These are phyloP conservation scores for Marisa cornuarietis DNA, from an alignment of 1,140 invertebrate species.

Conservation along the genomic window DNA sequence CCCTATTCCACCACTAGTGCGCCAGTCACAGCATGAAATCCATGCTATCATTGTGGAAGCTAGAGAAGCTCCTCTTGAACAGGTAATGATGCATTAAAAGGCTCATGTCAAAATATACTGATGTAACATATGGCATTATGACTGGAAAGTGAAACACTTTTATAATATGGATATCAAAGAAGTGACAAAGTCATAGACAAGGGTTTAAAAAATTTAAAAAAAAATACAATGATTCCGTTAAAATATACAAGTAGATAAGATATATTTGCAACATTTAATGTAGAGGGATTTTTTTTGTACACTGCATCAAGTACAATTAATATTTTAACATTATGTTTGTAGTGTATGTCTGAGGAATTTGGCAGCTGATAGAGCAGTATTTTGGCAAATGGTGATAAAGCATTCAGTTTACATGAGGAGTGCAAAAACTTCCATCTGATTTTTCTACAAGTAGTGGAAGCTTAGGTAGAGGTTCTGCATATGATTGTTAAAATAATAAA, in stretches of 20 bases:
- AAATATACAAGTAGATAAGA: not conserved
- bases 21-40: constrained; percentile 78
- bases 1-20: constrained; percentile 88
- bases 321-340: no score
- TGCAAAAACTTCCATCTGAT: no score
- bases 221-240: not conserved
- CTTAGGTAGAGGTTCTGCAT: no score
- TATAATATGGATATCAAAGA: no score
- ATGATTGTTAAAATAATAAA: not conserved
- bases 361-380: no score
- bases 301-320: not conserved
- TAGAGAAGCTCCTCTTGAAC: constrained; percentile 76
- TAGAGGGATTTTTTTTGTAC: not conserved
- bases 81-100: constrained; percentile 66
- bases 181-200: no score
- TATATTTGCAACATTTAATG: no score
- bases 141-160: not conserved
- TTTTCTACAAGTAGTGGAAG: no score
- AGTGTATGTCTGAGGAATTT: no score
- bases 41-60: constrained; percentile 81
- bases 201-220: no score
- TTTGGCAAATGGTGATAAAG: no score
- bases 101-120: not conserved
- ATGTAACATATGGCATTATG: not conserved
- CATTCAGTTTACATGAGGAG: no score